Percentiles rank a stretch among this genome's conserved stretches.
Evolutionary conservation across 2,888 invertebrate genomes (phyloP).

Genomic region (Nemoura dubitans): DNA sequence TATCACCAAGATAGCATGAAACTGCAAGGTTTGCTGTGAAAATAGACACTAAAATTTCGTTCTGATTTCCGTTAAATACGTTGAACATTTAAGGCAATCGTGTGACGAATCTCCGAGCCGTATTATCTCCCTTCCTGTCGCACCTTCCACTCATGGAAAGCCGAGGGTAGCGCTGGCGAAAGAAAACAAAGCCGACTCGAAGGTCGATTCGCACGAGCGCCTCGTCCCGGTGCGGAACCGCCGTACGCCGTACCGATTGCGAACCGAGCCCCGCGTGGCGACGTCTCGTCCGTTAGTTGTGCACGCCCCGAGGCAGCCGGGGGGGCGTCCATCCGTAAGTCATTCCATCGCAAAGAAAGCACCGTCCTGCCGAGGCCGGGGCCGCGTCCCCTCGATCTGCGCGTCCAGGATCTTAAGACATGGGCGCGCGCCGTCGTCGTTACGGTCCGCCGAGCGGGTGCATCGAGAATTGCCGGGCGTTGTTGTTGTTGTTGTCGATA

Average conservation of each 20-base stretch:
- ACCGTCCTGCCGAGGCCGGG: not conserved
- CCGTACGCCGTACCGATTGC: not conserved
- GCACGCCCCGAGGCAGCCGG: not conserved
- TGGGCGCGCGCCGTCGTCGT: not conserved
- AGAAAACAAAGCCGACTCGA: too few relatives aligned
- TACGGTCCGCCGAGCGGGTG: not conserved
- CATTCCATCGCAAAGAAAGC: constrained; percentile 28
- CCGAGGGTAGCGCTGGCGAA: too few relatives aligned
- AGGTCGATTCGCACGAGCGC: too few relatives aligned
- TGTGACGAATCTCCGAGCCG: too few relatives aligned
- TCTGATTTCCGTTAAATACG: too few relatives aligned
- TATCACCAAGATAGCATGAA: too few relatives aligned
- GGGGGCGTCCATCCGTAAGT: constrained; percentile 20
- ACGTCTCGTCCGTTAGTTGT: not conserved
- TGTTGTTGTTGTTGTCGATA: not conserved
- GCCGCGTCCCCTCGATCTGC: not conserved
- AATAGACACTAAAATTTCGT: too few relatives aligned
- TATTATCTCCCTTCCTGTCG: too few relatives aligned
- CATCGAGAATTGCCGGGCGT: not conserved
- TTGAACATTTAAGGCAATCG: too few relatives aligned
- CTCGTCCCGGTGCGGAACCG: too few relatives aligned
- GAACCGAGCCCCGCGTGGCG: not conserved
- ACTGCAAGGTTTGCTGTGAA: too few relatives aligned
- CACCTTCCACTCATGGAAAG: too few relatives aligned
- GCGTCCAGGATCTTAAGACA: not conserved